phyloP scores from a whole-genome alignment of 2,113 vertebrate genomes.

The Clarias macrocephalus region DNA sequence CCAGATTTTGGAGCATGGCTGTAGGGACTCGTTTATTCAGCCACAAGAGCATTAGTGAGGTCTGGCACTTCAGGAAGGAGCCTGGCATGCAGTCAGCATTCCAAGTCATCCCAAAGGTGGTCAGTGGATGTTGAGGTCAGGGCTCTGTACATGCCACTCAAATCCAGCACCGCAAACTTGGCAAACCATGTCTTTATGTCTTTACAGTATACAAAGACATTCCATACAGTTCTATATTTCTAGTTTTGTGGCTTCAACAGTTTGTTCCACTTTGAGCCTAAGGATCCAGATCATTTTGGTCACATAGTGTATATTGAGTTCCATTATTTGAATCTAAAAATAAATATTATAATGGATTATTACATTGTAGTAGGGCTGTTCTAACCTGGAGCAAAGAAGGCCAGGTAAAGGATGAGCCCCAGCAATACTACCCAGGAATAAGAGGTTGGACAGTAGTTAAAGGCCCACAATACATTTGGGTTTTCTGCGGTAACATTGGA shows the following conservation, averaged over 20 bases:
- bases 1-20: not conserved
- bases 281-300: not conserved
- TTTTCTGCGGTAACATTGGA: conserved; percentile 76
- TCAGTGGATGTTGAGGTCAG: not conserved
- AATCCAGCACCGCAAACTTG: not conserved
- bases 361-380: not conserved
- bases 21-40: not conserved
- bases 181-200: not conserved
- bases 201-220: not conserved
- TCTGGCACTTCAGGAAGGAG: not conserved
- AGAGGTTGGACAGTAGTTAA: conserved; percentile 93
- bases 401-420: conserved; percentile 90
- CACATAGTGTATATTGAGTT: not conserved
- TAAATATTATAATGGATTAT: not conserved
- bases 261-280: not conserved
- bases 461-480: conserved; percentile 83
- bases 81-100: not conserved
- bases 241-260: not conserved
- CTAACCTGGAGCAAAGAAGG: conserved; percentile 93
- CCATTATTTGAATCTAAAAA: not conserved
- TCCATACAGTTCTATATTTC: not conserved
- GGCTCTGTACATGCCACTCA: not conserved
- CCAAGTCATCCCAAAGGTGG: not conserved
- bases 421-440: conserved; percentile 91
- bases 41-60: not conserved